phyloP scores from a whole-genome alignment of 2,113 vertebrate species.

The Cyphomyrus discorhynchus region DNA sequence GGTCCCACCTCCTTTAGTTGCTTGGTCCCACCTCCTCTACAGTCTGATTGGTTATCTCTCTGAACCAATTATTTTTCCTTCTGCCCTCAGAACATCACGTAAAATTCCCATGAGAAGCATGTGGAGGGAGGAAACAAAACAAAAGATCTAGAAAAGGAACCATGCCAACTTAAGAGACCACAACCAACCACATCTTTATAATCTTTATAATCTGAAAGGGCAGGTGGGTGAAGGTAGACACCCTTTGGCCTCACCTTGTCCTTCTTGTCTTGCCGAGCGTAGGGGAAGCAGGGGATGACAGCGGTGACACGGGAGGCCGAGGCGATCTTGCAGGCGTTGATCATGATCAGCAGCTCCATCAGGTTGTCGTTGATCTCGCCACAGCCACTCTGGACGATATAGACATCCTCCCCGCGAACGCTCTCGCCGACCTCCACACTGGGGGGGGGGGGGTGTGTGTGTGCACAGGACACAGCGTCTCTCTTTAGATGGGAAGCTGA shows the following conservation, averaged over 20 bases:
- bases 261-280: constrained; percentile 72
- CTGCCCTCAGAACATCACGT: too few species aligned
- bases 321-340: constrained; percentile 72
- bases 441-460: constrained; percentile 9
- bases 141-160: not conserved
- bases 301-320: constrained; percentile 66
- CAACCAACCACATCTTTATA: not conserved
- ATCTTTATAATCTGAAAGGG: not conserved
- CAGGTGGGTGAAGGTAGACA: constrained; percentile 26
- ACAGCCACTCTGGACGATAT: constrained; percentile 70
- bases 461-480: not conserved
- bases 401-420: constrained; percentile 71
- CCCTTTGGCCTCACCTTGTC: constrained; percentile 69
- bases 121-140: not conserved
- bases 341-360: constrained; percentile 73
- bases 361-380: constrained; percentile 72
- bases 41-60: too few species aligned
- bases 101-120: too few species aligned
- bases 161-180: not conserved
- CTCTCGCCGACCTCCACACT: constrained; percentile 74
- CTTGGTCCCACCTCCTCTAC: too few species aligned
- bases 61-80: too few species aligned
- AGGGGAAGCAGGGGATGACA: constrained; percentile 72
- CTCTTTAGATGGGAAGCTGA: not conserved
- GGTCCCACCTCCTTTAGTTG: too few species aligned